Base-by-base conservation (phyloP, 2,888 invertebrate species). In the Andrena marginata region DNA sequence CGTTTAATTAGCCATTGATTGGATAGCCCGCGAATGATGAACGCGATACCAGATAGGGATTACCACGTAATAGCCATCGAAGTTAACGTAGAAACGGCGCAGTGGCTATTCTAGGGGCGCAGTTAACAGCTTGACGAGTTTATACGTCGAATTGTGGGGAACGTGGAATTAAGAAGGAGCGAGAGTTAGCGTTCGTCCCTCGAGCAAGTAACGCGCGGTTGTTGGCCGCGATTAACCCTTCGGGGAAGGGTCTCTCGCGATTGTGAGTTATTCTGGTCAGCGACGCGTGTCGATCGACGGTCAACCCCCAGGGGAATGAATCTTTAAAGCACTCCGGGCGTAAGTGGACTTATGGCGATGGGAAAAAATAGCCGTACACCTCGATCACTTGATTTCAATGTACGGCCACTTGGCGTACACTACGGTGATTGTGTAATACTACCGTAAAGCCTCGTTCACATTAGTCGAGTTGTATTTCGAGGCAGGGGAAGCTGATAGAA, bases 1-100 rank as follows among this genome's bases (percentile, higher is more conserved):
- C 79, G 82, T 84, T 84, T 84, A 84, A 84, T 84, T 82, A 80
- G 48, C 83, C 79, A 84, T 82, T 76, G 84, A 84, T 84, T 80
- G 80, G 84, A 80, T 73, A 71, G 60, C 71, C 71, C 67, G 65
- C 10, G 56, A 54, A 54, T 71, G 76, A 76, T 62, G 64, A 71
- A 80, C 71, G 75, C 48, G 35, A 13, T 20, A 56, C 65, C 49
- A 51, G 80, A 76, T 76, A 73, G 49, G 20, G 31, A 31, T 77
- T 51, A 54, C 83, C 70, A 67, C 26, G 63, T 48, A 65, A 80
- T 16, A 42, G 16, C 42, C 42, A 42, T 42, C 42, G 42, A 42
- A 42, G 42, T 42, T 42, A 42, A 16, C 42, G 16, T 13, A 1
- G 42, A 4, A 5, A 42, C 42, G 42, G 42, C 13, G 42, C 42